These are phyloP conservation scores for Centrocercus urophasianus DNA, from an alignment of 2,113 vertebrate genomes.

Conservation along the genomic window DNA sequence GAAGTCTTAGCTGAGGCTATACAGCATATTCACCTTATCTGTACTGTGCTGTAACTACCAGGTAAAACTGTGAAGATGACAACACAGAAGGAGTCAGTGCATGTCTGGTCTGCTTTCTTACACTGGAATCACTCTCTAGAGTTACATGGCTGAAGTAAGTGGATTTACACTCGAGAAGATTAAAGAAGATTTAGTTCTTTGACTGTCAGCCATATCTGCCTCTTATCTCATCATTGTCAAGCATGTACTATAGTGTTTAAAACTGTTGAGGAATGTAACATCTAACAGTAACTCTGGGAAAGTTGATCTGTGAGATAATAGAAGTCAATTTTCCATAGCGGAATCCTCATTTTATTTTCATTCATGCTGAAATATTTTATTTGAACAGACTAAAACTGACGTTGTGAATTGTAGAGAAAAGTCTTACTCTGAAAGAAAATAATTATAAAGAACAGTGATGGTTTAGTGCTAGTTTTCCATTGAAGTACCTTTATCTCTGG, in stretches of 20 bases:
- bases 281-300: background rate
- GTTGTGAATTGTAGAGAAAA: background rate
- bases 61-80: conserved; percentile 4
- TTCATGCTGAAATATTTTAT: background rate
- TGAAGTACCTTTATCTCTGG: too few species aligned
- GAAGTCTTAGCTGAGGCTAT: conserved; percentile 81
- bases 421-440: too few species aligned
- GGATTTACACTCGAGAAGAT: conserved; percentile 38
- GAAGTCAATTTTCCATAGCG: background rate
- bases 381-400: background rate
- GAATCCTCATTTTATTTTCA: background rate
- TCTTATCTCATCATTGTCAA: conserved; percentile 6
- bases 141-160: background rate
- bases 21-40: conserved; percentile 71
- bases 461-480: too few species aligned
- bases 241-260: background rate
- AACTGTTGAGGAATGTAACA: background rate
- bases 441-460: too few species aligned
- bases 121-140: background rate
- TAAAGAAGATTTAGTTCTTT: conserved; percentile 29
- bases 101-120: background rate
- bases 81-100: background rate
- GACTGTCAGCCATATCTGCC: background rate
- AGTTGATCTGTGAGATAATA: background rate
- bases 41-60: conserved; percentile 52